These are phyloP conservation scores for Acronicta leporina DNA, from an alignment of 2,888 invertebrate genomes.

Conservation along the genomic window DNA sequence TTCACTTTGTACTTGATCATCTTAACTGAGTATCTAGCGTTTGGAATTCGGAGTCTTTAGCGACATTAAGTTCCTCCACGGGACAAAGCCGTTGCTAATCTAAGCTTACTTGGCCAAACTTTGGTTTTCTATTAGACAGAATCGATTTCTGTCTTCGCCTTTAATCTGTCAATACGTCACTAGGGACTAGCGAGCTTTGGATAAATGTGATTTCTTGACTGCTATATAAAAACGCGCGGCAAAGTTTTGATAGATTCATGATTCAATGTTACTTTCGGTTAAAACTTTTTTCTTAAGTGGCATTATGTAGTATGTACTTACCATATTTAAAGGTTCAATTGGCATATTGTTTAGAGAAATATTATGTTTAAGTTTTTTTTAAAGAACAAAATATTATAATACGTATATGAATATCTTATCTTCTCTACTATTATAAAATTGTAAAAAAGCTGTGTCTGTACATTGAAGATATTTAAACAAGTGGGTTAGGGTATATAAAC, in stretches of 20 bases:
- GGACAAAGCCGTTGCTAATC: conserved; percentile 68
- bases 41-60: conserved; percentile 61
- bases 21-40: conserved; percentile 45
- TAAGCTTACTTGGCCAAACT: conserved; percentile 64
- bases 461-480: too few species aligned
- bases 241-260: conserved; percentile 43
- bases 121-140: conserved; percentile 64
- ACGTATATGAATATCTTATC: background rate
- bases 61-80: conserved; percentile 63
- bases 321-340: too few species aligned
- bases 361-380: too few species aligned
- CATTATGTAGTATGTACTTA: background rate
- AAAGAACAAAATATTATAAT: too few species aligned
- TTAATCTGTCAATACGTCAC: conserved; percentile 52
- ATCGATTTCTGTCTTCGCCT: conserved; percentile 54
- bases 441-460: too few species aligned
- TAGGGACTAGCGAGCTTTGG: conserved; percentile 18
- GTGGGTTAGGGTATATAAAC: too few species aligned
- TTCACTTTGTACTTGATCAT: conserved; percentile 40
- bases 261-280: conserved; percentile 32
- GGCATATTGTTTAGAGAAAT: too few species aligned
- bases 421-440: too few species aligned
- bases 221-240: conserved; percentile 21
- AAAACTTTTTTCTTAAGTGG: background rate
- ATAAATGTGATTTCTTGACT: conserved; percentile 35